phyloP scores from a whole-genome alignment of 37 sponge, comb jelly and placozoan species.

The Cliona cf. orientalis region DNA sequence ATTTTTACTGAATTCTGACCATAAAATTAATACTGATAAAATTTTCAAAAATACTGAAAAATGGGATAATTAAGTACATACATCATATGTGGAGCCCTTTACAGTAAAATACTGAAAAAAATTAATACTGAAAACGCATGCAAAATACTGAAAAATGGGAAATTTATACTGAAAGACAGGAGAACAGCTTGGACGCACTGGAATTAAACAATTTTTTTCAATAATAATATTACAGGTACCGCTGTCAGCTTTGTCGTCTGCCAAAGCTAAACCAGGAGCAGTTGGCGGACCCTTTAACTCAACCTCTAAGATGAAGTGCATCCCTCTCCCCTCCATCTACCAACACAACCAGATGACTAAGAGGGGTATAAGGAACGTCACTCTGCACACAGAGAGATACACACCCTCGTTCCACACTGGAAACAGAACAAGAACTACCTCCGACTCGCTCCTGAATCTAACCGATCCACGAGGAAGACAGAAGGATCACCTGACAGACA shows the following conservation, averaged over 20 bases:
- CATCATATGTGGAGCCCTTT: too few species aligned
- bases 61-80: too few species aligned
- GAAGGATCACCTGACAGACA: neutral
- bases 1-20: too few species aligned
- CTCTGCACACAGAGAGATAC: slow-evolving; percentile 45
- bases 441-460: slow-evolving; percentile 35
- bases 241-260: slow-evolving; percentile 41
- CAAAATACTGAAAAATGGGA: too few species aligned
- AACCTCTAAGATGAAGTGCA: slow-evolving; percentile 41
- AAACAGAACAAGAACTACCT: neutral
- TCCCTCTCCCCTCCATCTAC: slow-evolving; percentile 50
- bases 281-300: slow-evolving; percentile 46
- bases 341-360: neutral
- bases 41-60: too few species aligned
- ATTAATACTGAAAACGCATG: too few species aligned
- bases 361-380: slow-evolving; percentile 22
- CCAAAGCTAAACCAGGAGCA: slow-evolving; percentile 9
- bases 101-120: too few species aligned
- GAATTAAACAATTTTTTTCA: too few species aligned
- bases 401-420: neutral
- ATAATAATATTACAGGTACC: slow-evolving; percentile 38
- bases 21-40: too few species aligned
- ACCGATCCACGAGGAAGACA: neutral
- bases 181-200: too few species aligned
- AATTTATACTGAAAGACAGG: too few species aligned